Evolutionary conservation across 2,113 vertebrate genomes (phyloP), one percentile per base, ranked within the genome.

Genomic region (Bostrychus sinensis): DNA sequence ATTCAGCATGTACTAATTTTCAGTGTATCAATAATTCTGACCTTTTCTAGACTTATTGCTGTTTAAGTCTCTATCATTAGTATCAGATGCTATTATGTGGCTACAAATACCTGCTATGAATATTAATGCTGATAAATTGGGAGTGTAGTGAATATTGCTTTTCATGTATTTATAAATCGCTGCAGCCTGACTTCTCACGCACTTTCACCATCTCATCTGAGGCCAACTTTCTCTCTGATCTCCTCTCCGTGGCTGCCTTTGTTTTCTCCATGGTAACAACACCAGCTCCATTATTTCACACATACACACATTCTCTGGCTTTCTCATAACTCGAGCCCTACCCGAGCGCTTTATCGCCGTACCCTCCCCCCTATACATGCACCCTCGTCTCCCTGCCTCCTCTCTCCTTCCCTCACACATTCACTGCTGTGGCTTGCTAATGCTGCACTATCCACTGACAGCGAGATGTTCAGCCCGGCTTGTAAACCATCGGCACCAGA

Each of bases 241-340:
- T 25, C 23, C 20, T 56, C n/a, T 25, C 71, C 34, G 70, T 54
- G 42, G 61, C 66, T 67, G 22, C 69, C 58, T 75, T 73, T 72
- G 38, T 76, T 76, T 60, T 87, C 85, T 78, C 85, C 87, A 89
- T 87, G 87, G 87, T 76, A 86, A 89, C n/a, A n/a, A n/a, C 83
- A 66, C 68, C 79, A 83, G 59, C 76, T 78, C 60, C 70, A 70
- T 77, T 65, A 56, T 80, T 43, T 42, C 61, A 66, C 72, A 54
- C 46, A 56, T n/a, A n/a, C 59, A 50, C 53, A 48, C 30, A 48
- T 57, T 68, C 66, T 75, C 68, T 62, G 48, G 4, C 67, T 59
- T 55, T 62, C 67, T 84, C 75, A 76, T 84, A 79, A 77, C 73
- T 72, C 77, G n/a, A 67, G 60, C 69, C 72, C 63, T 72, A 70